Conservation (phyloP, 2,797 vertebrate species). For the Arnoldichthys spilopterus region DNA sequence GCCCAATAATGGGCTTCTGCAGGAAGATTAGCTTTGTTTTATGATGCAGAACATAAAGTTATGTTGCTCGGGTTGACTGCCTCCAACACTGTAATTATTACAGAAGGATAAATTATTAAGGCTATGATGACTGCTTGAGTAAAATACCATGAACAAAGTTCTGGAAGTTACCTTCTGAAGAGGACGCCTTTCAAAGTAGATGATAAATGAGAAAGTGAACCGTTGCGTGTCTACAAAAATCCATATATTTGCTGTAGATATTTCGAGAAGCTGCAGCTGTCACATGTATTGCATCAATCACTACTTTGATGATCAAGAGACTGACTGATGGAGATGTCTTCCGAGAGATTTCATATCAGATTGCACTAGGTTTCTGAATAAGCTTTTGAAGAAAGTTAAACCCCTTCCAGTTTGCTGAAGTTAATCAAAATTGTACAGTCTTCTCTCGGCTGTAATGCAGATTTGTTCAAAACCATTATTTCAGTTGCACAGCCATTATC, state of each 20-base stretch:
- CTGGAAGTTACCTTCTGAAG: conserved; percentile 29
- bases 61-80: conserved; percentile 46
- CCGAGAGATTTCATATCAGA: not conserved
- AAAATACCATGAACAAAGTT: conserved; percentile 40
- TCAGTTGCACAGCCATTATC: no score
- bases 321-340: not conserved
- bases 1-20: conserved; percentile 47
- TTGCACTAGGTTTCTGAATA: conserved; percentile 9
- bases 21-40: conserved; percentile 54
- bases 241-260: not conserved
- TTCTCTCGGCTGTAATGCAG: no score
- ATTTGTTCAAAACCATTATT: no score
- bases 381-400: not conserved
- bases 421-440: not conserved
- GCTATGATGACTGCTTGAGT: conserved; percentile 45
- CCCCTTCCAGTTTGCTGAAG: not conserved
- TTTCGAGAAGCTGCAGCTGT: not conserved
- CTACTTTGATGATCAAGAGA: conserved; percentile 8
- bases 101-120: conserved; percentile 51
- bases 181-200: conserved; percentile 17
- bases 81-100: conserved; percentile 50
- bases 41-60: conserved; percentile 54
- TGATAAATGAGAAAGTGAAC: conserved; percentile 2
- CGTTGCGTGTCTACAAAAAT: not conserved
- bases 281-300: conserved; percentile 16